These are phyloP conservation scores for Sebastes oblongus DNA, from an alignment of 2,797 vertebrate genomes.

Conservation along the genomic window DNA sequence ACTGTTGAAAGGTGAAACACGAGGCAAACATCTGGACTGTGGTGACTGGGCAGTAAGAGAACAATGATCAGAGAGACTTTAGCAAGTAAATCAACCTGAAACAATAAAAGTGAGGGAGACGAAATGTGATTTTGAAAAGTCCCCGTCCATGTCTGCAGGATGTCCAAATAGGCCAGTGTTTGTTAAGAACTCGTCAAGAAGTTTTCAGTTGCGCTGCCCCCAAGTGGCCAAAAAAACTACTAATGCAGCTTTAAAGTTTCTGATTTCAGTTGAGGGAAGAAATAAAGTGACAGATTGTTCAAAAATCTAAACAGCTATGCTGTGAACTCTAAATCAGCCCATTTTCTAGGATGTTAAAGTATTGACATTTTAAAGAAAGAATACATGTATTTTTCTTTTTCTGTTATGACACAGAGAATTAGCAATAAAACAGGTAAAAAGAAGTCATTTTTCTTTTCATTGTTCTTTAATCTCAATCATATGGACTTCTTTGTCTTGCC, in stretches of 20 bases:
- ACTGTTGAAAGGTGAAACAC: neutral
- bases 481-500: constrained; percentile 37
- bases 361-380: neutral
- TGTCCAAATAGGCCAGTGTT: neutral
- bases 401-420: constrained; percentile 29
- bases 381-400: neutral
- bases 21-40: neutral
- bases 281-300: neutral
- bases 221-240: neutral
- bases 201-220: neutral
- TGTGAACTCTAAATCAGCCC: neutral
- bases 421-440: constrained; percentile 21
- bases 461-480: constrained; percentile 49
- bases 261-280: neutral
- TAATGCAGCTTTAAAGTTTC: neutral
- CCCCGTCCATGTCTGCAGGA: neutral
- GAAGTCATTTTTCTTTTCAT: constrained; percentile 48
- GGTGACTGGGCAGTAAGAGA: neutral
- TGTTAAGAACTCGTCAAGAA: neutral
- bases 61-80: neutral
- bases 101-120: neutral
- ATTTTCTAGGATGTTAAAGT: neutral
- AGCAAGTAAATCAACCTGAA: neutral
- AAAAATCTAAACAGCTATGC: neutral
- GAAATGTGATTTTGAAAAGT: neutral